Base-by-base conservation (phyloP, 2,113 vertebrate species). In the Rhodinocichla rosea region DNA sequence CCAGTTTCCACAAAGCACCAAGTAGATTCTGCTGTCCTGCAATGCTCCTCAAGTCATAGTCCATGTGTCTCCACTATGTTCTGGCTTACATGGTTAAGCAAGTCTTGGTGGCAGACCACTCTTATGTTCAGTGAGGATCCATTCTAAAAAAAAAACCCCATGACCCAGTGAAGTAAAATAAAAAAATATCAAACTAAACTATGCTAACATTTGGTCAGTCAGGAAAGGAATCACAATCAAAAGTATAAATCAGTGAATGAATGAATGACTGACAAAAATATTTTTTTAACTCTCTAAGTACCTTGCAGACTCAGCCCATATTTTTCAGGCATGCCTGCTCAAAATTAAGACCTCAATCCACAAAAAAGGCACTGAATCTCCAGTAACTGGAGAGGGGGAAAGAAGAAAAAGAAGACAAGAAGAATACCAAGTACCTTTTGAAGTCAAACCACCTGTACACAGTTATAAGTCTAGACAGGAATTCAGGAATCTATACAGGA, bases 341-440 rank as follows among this genome's bases (percentile, higher is more conserved):
- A 87, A 92, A 95, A 75, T 81, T 44, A 92, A 94, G 56, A 78
- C 15, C 52, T 30, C 53, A 73, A 35, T 52, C 33, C 44, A 82
- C 40, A 63, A 47, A 87, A 89, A 75, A 40, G 15, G 20, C 33
- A 68, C 44, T 15, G n/a, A 78, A 81, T 37, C 62, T 89, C 83
- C 62, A 79, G 20, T 71, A 90, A 84, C 9, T 24, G 32, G 62
- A 83, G 22, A 89, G 33, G 1, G 1, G 18, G 32, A 68, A 78
- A 86, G 40, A 85, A 62, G 33, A 37, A 83, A 69, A 86, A 44
- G 6, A 82, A 59, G 55, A 89, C 0, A 1, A 92, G 35, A 84
- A 63, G 7, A 82, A 5, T 64, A 60, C 21, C 33, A 53, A 60
- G 15, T 33, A 82, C 6, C 16, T 75, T 67, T 24, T 74, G 47